phyloP scores from a whole-genome alignment of 1,140 invertebrate species.

The Lutraria rhynchaena region DNA sequence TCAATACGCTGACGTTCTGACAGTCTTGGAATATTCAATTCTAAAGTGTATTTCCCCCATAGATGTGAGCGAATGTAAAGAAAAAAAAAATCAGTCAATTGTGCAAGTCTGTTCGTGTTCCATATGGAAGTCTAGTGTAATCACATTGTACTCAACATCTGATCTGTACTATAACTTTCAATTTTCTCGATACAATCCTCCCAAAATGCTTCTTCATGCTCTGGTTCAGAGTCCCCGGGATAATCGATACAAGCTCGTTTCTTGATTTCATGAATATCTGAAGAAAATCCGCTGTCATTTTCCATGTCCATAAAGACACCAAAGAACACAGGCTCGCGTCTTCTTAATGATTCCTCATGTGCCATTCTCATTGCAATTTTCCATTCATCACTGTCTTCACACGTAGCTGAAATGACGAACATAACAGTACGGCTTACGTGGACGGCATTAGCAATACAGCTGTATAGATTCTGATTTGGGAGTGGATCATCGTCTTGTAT shows the following conservation, averaged over 20 bases:
- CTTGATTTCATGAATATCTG: constrained; percentile 23
- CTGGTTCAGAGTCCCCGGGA: constrained; percentile 26
- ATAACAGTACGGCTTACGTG: constrained; percentile 27
- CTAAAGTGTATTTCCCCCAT: too few relatives aligned
- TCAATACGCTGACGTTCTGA: not conserved
- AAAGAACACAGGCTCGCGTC: constrained; percentile 36
- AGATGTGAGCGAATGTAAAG: too few relatives aligned
- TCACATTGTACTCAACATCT: too few relatives aligned
- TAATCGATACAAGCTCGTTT: constrained; percentile 23
- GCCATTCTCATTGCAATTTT: constrained; percentile 41
- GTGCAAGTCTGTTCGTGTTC: too few relatives aligned
- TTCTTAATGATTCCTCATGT: constrained; percentile 28
- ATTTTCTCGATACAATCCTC: constrained; percentile 24
- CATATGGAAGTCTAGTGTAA: too few relatives aligned
- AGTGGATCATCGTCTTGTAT: constrained; percentile 20
- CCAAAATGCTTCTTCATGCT: constrained; percentile 33
- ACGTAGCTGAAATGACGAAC: constrained; percentile 22
- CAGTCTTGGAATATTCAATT: not conserved
- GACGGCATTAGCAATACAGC: constrained; percentile 39
- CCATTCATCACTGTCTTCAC: constrained; percentile 24
- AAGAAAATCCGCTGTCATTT: not conserved
- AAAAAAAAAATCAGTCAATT: too few relatives aligned
- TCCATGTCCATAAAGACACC: constrained; percentile 22
- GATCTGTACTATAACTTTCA: not conserved
- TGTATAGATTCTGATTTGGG: constrained; percentile 27